Base-by-base conservation (phyloP, 2,113 vertebrate species). In the Tachysurus vachellii region DNA sequence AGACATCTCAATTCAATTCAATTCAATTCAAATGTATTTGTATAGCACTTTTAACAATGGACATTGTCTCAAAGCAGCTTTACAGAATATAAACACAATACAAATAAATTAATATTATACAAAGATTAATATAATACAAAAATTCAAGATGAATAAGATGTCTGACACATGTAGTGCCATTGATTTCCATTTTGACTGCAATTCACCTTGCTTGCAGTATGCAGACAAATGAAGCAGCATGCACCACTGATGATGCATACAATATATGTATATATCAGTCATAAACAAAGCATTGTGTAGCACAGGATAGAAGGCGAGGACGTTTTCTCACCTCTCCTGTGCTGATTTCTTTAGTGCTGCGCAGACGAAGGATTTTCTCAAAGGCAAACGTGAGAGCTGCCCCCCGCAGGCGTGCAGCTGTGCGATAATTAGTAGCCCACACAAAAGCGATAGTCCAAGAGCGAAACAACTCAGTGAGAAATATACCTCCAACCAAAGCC, bases 341-440 rank as follows among this genome's bases (percentile, higher is more conserved):
- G 50, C 93, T 91, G 88, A 96, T 91, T 88, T 96, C 94, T 92
- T 95, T 96, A 68, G 94, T 95, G 92, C 92, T 95, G 89, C 95
- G 94, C 54, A 96, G 92, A 36, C 90, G 91, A 12, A 96, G 94
- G 85, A 96, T 95, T 89, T 96, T 96, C 71, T 94, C 91, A 88
- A 95, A 96, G 82, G 95, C 95, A 59, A 96, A 92, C 2, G 93
- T 93, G 31, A 96, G 95, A 11, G 94, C 92, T 1, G 95, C 96
- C 79, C 95, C 96, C 4, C 95, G 91, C 70, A 96, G 92, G 31
- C 96, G 95, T 42, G 95, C 88, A 11, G 95, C 95, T 0, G 96
- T 96, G 87, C 95, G 95, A 90, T 96, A 96, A 93, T 94, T 96
- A 90, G 96, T 88, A 12, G 95, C 93, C 95, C 95, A 96, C 92